A percentile compares a stretch with the other conserved stretches of the same genome.
Conservation (phyloP, 1,140 invertebrate species). For the Drosophila triauraria region DNA sequence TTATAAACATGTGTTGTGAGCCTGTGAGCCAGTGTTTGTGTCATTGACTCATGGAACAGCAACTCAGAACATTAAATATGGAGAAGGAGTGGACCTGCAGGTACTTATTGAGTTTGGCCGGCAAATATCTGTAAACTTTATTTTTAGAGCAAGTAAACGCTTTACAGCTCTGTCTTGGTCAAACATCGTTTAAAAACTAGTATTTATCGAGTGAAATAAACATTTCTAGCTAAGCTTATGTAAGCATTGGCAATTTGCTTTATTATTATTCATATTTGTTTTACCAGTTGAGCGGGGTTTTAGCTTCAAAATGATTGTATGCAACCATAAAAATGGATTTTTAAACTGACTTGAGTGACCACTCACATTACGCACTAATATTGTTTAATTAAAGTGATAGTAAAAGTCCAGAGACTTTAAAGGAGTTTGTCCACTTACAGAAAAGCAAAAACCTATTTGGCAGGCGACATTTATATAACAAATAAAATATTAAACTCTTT, state of each 20-base stretch:
- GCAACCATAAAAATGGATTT: no score
- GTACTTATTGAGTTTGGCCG: constrained; percentile 3
- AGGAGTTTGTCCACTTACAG: not conserved
- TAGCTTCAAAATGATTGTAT: not conserved
- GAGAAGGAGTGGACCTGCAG: not conserved
- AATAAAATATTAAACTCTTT: not conserved
- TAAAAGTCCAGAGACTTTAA: not conserved
- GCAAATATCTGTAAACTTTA: not conserved
- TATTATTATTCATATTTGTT: not conserved
- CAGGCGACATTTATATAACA: no score
- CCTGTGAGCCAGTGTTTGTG: constrained; percentile 24
- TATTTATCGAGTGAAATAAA: not conserved
- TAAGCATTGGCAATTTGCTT: not conserved
- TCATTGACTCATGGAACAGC: constrained; percentile 54
- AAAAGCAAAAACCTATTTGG: no score
- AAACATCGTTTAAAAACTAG: not conserved
- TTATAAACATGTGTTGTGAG: constrained; percentile 44
- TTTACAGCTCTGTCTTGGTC: not conserved
- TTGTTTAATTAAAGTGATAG: not conserved
- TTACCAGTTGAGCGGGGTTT: not conserved
- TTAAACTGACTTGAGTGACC: no score
- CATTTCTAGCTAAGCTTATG: not conserved
- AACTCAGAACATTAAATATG: constrained; percentile 30
- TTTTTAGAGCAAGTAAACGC: not conserved
- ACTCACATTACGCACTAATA: not conserved